A percentile compares a stretch with the other conserved stretches of the same genome.
Conservation (phyloP, 37 sponge, comb jelly and placozoan genomes). For the Trichoplax adhaerens region DNA sequence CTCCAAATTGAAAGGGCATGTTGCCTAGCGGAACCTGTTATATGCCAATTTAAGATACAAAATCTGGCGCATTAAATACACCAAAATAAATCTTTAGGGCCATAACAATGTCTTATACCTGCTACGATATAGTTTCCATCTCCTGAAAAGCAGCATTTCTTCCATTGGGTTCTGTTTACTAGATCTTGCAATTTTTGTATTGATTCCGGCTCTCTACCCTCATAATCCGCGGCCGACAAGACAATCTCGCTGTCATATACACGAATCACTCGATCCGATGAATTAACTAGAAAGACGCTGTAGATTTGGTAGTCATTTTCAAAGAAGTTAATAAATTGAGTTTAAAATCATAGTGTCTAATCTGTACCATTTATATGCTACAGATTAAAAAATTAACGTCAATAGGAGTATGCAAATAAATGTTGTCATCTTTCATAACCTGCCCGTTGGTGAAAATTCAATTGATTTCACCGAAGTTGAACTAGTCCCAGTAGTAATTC, state of each 20-base stretch:
- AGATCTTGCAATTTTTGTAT: constrained; percentile 87
- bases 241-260: constrained; percentile 72
- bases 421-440: too few relatives aligned
- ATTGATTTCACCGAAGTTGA: too few relatives aligned
- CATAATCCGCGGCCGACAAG: constrained; percentile 9
- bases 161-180: constrained; percentile 94
- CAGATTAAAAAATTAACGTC: too few relatives aligned
- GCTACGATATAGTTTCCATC: constrained; percentile 94
- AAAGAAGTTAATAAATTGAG: constrained; percentile 7
- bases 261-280: constrained; percentile 73
- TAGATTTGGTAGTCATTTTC: neutral
- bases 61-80: too few relatives aligned
- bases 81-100: too few relatives aligned
- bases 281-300: constrained; percentile 79
- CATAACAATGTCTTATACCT: too few relatives aligned
- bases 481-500: too few relatives aligned
- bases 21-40: constrained; percentile 59
- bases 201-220: constrained; percentile 45
- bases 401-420: too few relatives aligned
- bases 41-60: too few relatives aligned
- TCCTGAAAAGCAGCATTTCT: constrained; percentile 84
- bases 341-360: neutral
- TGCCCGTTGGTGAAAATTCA: too few relatives aligned
- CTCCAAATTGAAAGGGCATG: constrained; percentile 93
- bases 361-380: too few relatives aligned